phyloP scores from a whole-genome alignment of 2,113 vertebrate genomes.

The Argyrosomus japonicus region DNA sequence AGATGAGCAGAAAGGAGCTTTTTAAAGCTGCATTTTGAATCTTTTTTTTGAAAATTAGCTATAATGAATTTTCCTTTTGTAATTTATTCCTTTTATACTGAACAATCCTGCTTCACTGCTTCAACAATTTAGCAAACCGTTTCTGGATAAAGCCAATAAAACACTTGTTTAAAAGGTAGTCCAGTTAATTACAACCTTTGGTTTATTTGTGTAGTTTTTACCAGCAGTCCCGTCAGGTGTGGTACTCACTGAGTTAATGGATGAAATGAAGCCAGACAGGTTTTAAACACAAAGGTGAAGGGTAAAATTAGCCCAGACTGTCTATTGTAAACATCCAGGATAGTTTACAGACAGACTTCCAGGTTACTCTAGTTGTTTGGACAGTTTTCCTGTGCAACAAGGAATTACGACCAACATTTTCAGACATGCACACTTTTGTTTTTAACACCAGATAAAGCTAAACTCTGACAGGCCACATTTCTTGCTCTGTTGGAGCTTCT shows the following conservation, averaged over 20 bases:
- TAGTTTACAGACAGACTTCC: too few relatives aligned
- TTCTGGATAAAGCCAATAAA: background rate
- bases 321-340: too few relatives aligned
- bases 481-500: too few relatives aligned
- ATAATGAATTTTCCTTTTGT: background rate
- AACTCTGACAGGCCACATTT: too few relatives aligned
- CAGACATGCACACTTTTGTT: too few relatives aligned
- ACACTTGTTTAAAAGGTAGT: background rate
- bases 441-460: too few relatives aligned
- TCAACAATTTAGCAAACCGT: background rate
- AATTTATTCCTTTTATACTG: background rate
- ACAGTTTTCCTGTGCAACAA: too few relatives aligned
- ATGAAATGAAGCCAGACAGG: too few relatives aligned
- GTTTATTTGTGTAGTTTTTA: background rate
- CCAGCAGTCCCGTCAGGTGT: background rate
- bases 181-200: background rate
- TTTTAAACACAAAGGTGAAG: too few relatives aligned
- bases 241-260: background rate
- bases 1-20: slow-evolving; percentile 39
- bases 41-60: background rate
- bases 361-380: too few relatives aligned
- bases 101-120: background rate
- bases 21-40: slow-evolving; percentile 7
- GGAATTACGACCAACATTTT: too few relatives aligned
- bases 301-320: too few relatives aligned